Evolutionary conservation across 1,140 invertebrate genomes (phyloP).

Genomic region (Pachyrhynchus sulphureomaculatus): DNA sequence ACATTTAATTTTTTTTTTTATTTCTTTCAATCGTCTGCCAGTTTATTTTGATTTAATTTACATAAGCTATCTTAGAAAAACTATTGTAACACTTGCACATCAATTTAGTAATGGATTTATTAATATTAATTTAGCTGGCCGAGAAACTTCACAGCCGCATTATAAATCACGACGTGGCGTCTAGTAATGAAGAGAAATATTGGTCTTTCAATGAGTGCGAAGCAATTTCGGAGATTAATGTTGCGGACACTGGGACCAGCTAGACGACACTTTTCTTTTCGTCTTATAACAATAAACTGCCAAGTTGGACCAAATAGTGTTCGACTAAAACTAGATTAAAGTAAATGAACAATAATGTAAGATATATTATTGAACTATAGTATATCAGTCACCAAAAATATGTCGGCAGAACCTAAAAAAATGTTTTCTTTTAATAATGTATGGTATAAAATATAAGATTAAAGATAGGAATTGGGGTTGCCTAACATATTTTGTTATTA

Average conservation of each 20-base stretch:
- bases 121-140: slow-evolving; percentile 21
- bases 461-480: no score
- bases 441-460: no score
- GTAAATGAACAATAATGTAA: no score
- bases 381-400: no score
- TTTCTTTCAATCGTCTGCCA: no score
- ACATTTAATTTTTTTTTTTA: no score
- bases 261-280: slow-evolving; percentile 19
- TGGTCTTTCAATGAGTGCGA: slow-evolving; percentile 24
- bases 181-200: slow-evolving; percentile 28
- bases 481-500: no score
- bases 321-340: background rate
- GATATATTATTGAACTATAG: no score
- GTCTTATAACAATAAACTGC: slow-evolving; percentile 1
- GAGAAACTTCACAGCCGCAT: slow-evolving; percentile 14
- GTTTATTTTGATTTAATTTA: no score
- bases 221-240: slow-evolving; percentile 21
- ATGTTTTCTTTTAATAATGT: no score
- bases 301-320: slow-evolving; percentile 1
- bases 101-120: slow-evolving; percentile 26
- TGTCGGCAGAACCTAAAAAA: no score
- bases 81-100: background rate
- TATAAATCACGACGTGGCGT: slow-evolving; percentile 22
- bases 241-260: slow-evolving; percentile 14
- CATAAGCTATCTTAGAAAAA: no score